Base-by-base conservation (phyloP, 2,113 vertebrate genomes). In the Cavia porcellus region DNA sequence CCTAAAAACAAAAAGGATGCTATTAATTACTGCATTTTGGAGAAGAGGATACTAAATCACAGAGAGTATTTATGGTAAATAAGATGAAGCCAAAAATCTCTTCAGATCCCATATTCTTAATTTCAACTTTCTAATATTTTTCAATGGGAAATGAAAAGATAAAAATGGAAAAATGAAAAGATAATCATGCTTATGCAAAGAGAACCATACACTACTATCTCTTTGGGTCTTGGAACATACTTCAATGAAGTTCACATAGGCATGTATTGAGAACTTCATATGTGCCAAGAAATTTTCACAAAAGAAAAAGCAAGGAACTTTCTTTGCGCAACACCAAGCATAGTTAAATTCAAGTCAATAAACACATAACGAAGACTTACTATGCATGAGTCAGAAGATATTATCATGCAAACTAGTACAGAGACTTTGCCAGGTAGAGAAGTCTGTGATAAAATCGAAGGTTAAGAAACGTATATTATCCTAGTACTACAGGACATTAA, bases 31-130 rank as follows among this genome's bases (percentile, higher is more conserved):
- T 94, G 92, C 86, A 42, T 35, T 90, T 59, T 87, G 3, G 32
- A 66, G 32, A 24, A 35, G 14, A 90, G 10, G 42, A 94, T 89
- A 92, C 59, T 96, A 86, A 94, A 88, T 95, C 52, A 10, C 61
- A 95, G 45, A 93, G 20, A 75, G 19, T 72, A 57, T n/a, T 83
- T 74, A 0, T 25, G 25, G 22, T 8, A 83, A 57, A 95, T 57
- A 96, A 89, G 59, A 45, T 82, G 4, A 62, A 90, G n/a, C 5
- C 25, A 95, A 38, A 84, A 90, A 38, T 87, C 24, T 80, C 52
- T 52, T 10, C 6, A 61, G 7, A 61, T 17, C 10, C 72, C 55
- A 84, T 25, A 12, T 47, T 55, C 59, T 77, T 92, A 59, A 55
- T 10, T 35, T 91, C 38, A 84, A 93, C 7, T 12, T 94, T 47